Base-by-base conservation (phyloP, 2,113 vertebrate genomes). In the Salvelinus sp. region DNA sequence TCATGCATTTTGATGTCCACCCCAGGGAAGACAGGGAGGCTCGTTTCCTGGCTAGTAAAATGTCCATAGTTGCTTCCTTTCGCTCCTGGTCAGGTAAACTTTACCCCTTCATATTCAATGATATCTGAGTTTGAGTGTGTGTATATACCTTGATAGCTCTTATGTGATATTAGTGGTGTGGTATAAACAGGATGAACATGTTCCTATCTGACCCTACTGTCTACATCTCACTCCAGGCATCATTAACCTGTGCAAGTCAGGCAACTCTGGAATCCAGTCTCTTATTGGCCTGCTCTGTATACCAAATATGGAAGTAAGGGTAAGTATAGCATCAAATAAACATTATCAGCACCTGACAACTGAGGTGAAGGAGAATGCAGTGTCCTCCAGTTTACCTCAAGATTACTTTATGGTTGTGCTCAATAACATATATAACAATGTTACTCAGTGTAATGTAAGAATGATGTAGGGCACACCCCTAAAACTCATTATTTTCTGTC, bases 251-350 rank as follows among this genome's bases (percentile, higher is more conserved):
- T 99, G 98, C 91, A 98, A 97, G 86, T 94, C 95, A 87, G 97
- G 96, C 71, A 98, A 97, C 89, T 98, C 97, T 81, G 98, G 98
- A 47, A 98, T 99, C 91, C 96, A 98, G 54, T 99, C 98, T 85
- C 93, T 99, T 86, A 98, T 98, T 90, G 97, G 98, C 70, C 94
- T 99, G 85, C 95, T 99, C 76, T 96, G 96, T 89, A 98, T 99
- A 96, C 98, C 97, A 94, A 98, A 99, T 94, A 98, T 96, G 96
- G 97, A 99, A 93, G 97, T 99, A 87, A 92, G 97, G 94, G 98
- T 99, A 93, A 75, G 96, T 72, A 23, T 10, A 44, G 9, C 38
- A 44, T 69, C 50, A 54, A 18, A 13, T 44, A 1, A 14, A 44
- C 30, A n/a, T 30, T 44, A 4, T 48, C 58, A 62, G 58, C 38